phyloP scores from a whole-genome alignment of 2,888 invertebrate species.

The Malthinus seriepunctatus region DNA sequence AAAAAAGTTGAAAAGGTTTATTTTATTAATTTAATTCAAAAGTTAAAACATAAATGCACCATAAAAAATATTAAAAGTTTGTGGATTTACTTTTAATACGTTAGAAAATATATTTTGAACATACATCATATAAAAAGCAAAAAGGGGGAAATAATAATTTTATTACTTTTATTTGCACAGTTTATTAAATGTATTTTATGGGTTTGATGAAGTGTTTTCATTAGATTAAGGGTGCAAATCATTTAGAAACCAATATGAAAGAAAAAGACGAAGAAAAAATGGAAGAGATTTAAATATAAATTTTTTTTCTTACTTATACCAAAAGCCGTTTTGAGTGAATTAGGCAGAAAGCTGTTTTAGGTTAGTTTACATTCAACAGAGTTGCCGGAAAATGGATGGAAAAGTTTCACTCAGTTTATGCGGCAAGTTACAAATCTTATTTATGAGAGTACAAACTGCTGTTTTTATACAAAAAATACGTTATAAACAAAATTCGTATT shows the following conservation, averaged over 20 bases:
- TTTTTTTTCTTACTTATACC: conserved; percentile 15
- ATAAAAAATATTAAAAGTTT: not conserved
- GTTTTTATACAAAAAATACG: conserved; percentile 27
- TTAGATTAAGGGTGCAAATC: conserved; percentile 32
- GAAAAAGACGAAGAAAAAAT: conserved; percentile 1
- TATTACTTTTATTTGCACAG: conserved; percentile 29
- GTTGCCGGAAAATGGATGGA: conserved; percentile 38
- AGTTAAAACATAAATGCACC: no score
- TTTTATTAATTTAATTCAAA: no score
- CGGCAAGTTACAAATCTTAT: conserved; percentile 44
- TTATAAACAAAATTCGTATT: conserved; percentile 25
- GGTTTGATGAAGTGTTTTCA: conserved; percentile 35
- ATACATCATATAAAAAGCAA: conserved; percentile 12
- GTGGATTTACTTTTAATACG: conserved; percentile 23
- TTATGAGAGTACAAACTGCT: conserved; percentile 42
- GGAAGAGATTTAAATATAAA: conserved; percentile 35
- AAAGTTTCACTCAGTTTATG: conserved; percentile 35
- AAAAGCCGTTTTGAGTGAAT: conserved; percentile 36
- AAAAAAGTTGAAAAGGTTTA: no score
- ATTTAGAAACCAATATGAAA: conserved; percentile 8
- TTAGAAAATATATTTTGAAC: conserved; percentile 13
- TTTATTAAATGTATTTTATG: conserved; percentile 29
- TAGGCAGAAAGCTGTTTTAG: conserved; percentile 33
- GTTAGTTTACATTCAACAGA: conserved; percentile 36
- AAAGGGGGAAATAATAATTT: conserved; percentile 18